Evolutionary conservation across 1,140 invertebrate species (phyloP), one percentile per base, ranked within the genome.

Genomic region (Coenobita brevimanus): DNA sequence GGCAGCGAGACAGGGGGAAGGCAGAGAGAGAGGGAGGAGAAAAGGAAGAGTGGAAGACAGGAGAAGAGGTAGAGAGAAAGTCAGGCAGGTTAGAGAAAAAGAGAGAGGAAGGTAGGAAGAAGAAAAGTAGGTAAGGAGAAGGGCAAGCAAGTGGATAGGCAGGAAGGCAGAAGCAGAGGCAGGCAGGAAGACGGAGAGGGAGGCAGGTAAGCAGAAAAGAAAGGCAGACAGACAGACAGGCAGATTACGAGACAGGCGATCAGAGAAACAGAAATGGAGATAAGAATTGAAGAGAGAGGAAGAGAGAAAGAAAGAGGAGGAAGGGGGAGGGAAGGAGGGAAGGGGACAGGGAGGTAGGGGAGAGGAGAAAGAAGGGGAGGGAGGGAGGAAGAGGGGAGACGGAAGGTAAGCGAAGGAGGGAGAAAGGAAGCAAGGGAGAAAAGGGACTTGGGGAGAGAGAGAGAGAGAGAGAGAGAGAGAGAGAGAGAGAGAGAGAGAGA

Each of bases 401-500:
- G n/a, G 30, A 33, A n/a, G n/a, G 30, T n/a, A 33, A n/a, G 30
- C n/a, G 64, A 24, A 67, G 30, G n/a, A 6, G n/a, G n/a, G 38
- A 24, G 38, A 17, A 33, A 24, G 64, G 8, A 4, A 6, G 64
- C 6, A 33, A 67, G 64, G 30, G n/a, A 24, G 64, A 6, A 33
- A 67, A 33, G 64, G 30, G 4, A 33, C 21, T 10, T n/a, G n/a
- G 64, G n/a, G 8, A 67, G 64, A 33, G n/a, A 57, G 54, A 13
- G n/a, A n/a, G n/a, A n/a, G 54, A 57, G n/a, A 57, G 54, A n/a
- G 13, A 57, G 54, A 57, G 54, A 57, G n/a, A 57, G 54, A n/a
- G 54, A n/a, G n/a, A 57, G 54, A 57, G 54, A n/a, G n/a, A 57
- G 54, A n/a, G 54, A 57, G n/a, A 57, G 54, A n/a, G 54, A 57